phyloP scores from a whole-genome alignment of 1,140 invertebrate species.

The Colletes gigas region DNA sequence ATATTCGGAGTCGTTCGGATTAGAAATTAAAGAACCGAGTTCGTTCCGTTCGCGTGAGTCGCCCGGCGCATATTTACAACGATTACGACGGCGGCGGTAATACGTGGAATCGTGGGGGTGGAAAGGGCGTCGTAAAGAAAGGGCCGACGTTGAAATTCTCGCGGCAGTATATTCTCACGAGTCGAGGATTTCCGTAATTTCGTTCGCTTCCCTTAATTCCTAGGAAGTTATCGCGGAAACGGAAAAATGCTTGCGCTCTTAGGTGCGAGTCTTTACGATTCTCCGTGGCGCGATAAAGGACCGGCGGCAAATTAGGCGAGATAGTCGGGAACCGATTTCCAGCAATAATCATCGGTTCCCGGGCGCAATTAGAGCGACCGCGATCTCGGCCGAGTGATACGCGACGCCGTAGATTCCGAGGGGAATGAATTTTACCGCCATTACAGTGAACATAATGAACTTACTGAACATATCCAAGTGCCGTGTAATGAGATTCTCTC shows the following conservation, averaged over 20 bases:
- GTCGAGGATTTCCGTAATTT: conserved; percentile 27
- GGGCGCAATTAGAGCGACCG: not conserved
- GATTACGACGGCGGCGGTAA: too few species aligned
- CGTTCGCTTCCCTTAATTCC: conserved; percentile 20
- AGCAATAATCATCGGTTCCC: not conserved
- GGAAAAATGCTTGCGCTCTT: conserved; percentile 11
- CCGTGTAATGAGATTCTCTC: too few species aligned
- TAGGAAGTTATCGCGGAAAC: not conserved
- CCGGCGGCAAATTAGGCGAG: not conserved
- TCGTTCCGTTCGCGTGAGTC: too few species aligned
- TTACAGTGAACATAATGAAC: conserved; percentile 1
- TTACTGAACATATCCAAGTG: too few species aligned
- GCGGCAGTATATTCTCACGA: not conserved
- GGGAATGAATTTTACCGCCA: conserved; percentile 23
- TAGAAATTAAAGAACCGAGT: too few species aligned
- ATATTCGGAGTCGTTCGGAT: too few species aligned
- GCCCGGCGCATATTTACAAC: too few species aligned
- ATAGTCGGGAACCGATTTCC: not conserved
- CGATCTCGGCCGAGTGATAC: conserved; percentile 10
- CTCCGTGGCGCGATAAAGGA: not conserved
- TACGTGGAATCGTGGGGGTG: not conserved
- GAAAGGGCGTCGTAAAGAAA: conserved; percentile 10
- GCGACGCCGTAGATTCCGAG: conserved; percentile 13
- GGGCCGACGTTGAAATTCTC: not conserved
- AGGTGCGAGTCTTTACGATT: not conserved